phyloP scores from a whole-genome alignment of 2,888 invertebrate species.

The Glyphotaelius pellucidus region DNA sequence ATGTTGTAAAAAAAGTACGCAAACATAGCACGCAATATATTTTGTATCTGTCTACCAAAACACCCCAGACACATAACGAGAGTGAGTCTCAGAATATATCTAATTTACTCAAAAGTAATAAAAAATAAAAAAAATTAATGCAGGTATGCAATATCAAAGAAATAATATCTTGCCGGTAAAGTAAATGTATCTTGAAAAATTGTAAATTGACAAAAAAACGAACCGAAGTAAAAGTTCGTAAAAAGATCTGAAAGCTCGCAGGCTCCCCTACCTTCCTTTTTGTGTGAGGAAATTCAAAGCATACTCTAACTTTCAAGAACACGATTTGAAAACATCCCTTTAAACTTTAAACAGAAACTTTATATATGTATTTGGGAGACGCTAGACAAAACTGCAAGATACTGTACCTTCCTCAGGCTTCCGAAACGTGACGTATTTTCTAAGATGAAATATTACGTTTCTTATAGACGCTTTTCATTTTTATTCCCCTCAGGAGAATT shows the following conservation, averaged over 20 bases:
- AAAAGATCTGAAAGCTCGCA: conserved; percentile 10
- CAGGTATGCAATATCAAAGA: not conserved
- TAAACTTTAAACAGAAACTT: conserved; percentile 26
- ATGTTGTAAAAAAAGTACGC: not conserved
- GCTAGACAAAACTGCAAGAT: not conserved
- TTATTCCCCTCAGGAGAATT: not conserved
- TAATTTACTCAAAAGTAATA: not conserved
- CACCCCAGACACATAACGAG: not conserved
- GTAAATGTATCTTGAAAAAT: not conserved
- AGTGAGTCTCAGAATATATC: not conserved
- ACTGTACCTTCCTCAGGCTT: not conserved
- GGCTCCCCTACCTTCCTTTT: not conserved
- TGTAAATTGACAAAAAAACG: not conserved
- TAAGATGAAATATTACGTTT: not conserved
- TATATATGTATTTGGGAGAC: not conserved
- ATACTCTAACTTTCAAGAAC: conserved; percentile 22
- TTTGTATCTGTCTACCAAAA: not conserved
- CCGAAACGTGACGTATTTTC: conserved; percentile 32
- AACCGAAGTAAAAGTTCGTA: not conserved
- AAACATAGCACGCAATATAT: not conserved
- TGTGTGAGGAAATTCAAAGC: conserved; percentile 11
- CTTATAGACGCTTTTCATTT: not conserved
- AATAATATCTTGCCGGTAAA: not conserved
- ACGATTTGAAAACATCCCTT: conserved; percentile 31
- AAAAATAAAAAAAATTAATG: not conserved